These are phyloP conservation scores for Propithecus coquereli DNA, from an alignment of 2,113 vertebrate genomes.

Conservation along the genomic window DNA sequence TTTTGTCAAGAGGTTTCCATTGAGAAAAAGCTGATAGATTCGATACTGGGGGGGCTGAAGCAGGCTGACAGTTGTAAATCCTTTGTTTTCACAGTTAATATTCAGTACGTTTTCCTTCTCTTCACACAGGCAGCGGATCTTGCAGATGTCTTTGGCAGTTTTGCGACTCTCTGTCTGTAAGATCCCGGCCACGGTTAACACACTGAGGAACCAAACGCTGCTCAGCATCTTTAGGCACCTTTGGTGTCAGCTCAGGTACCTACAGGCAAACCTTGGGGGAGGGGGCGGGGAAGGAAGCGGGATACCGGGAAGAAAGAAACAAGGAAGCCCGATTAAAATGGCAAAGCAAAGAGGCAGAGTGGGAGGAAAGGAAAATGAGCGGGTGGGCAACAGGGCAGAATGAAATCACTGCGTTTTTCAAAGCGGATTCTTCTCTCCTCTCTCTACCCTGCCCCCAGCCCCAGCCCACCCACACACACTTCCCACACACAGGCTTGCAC, in stretches of 20 bases:
- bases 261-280: constrained; percentile 79
- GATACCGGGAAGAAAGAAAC: constrained; percentile 72
- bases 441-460: neutral
- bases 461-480: constrained; percentile 46
- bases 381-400: constrained; percentile 4
- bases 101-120: constrained; percentile 96
- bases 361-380: neutral
- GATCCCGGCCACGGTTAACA: constrained; percentile 93
- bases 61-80: constrained; percentile 92
- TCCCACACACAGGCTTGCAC: constrained; percentile 38
- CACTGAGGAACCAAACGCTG: constrained; percentile 93
- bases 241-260: constrained; percentile 79
- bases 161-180: constrained; percentile 93
- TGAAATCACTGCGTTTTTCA: constrained; percentile 42
- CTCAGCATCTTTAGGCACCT: constrained; percentile 95
- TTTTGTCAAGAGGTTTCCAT: constrained; percentile 94
- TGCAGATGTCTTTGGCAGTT: constrained; percentile 99
- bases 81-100: constrained; percentile 99
- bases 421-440: constrained; percentile 1
- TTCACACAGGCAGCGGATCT: constrained; percentile 94
- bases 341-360: constrained; percentile 38
- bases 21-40: constrained; percentile 96
- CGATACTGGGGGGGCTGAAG: constrained; percentile 94
- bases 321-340: constrained; percentile 78
- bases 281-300: constrained; percentile 20